Evolutionary conservation across 2,113 vertebrate genomes (phyloP).

Genomic region (Sturnira hondurensis): DNA sequence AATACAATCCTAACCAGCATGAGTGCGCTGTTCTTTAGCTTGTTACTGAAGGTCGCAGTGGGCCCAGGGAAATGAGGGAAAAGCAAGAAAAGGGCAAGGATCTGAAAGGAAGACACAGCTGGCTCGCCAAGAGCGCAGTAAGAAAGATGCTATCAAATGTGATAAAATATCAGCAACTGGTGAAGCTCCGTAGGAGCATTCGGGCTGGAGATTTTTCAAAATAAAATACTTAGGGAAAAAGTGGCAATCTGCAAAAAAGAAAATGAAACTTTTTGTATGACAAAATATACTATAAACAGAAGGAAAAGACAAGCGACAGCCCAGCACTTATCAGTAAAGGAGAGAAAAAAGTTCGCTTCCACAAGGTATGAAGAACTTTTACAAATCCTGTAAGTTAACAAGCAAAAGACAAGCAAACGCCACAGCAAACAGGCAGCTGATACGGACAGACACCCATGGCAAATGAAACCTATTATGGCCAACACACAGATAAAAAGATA

Average conservation of each 20-base stretch:
- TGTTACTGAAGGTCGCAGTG: neutral
- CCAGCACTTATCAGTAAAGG: neutral
- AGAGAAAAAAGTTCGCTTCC: neutral
- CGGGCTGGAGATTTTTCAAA: constrained; percentile 8
- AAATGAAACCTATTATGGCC: neutral
- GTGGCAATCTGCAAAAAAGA: neutral
- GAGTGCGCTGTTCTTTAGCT: neutral
- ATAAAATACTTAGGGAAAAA: neutral
- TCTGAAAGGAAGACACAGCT: neutral
- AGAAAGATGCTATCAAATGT: neutral
- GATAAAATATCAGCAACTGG: neutral
- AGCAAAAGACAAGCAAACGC: neutral
- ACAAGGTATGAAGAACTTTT: neutral
- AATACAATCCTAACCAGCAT: neutral
- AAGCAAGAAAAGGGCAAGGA: neutral
- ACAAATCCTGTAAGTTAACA: neutral
- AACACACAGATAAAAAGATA: neutral
- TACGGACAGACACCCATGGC: neutral
- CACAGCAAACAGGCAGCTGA: neutral
- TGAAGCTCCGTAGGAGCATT: neutral
- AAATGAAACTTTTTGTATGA: neutral
- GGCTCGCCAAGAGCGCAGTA: neutral
- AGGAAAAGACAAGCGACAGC: neutral
- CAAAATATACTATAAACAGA: neutral
- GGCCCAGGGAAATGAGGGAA: neutral